Evolutionary conservation across 2,113 vertebrate species (phyloP).

Genomic region (Calyptomena viridis): DNA sequence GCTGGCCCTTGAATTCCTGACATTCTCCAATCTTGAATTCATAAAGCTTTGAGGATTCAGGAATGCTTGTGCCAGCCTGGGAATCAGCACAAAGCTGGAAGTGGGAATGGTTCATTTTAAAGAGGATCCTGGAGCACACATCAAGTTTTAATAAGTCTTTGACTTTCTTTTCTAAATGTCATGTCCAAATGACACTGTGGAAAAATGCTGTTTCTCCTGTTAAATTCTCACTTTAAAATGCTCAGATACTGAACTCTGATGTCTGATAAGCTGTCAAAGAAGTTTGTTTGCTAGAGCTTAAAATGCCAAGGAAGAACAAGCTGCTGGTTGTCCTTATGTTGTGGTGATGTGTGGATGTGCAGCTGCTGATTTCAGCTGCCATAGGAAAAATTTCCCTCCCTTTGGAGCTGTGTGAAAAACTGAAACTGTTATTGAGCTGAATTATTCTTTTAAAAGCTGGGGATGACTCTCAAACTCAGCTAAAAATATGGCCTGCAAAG

Average conservation of each 20-base stretch:
- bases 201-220: background rate
- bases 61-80: background rate
- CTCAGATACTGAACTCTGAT: background rate
- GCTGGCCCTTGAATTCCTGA: background rate
- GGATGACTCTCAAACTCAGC: background rate
- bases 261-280: background rate
- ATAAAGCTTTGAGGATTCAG: background rate
- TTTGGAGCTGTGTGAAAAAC: background rate
- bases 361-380: background rate
- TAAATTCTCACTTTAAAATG: background rate
- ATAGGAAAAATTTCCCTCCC: background rate
- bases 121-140: background rate
- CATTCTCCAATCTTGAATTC: background rate
- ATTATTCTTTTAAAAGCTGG: background rate
- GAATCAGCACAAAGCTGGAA: background rate
- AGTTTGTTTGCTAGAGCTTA: background rate
- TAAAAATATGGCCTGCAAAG: background rate
- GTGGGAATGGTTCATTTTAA: background rate
- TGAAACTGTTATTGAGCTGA: background rate
- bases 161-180: slow-evolving; percentile 22
- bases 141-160: slow-evolving; percentile 17
- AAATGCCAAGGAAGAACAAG: background rate
- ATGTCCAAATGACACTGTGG: background rate
- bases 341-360: background rate
- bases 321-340: background rate